phyloP scores from a whole-genome alignment of 2,797 vertebrate genomes.

The Malacoraja senta region DNA sequence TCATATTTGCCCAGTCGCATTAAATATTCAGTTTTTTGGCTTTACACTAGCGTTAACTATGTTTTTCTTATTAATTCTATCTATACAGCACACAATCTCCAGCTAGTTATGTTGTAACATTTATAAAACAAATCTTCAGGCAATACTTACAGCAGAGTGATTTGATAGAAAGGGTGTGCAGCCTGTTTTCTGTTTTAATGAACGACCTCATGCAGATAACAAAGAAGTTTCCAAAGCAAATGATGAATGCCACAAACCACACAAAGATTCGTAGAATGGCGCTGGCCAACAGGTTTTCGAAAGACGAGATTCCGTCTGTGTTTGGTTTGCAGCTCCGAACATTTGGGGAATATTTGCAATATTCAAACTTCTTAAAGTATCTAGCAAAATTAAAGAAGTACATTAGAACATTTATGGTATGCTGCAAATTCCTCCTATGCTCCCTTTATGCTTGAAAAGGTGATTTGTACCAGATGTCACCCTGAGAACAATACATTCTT shows the following conservation, averaged over 20 bases:
- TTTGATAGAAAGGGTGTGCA: conserved; percentile 56
- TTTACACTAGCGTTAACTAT: background rate
- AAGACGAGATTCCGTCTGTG: conserved; percentile 58
- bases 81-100: background rate
- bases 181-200: conserved; percentile 49
- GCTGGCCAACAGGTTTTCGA: conserved; percentile 57
- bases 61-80: background rate
- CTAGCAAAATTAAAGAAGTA: conserved; percentile 41
- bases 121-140: background rate
- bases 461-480: background rate
- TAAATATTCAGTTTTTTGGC: background rate
- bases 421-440: background rate
- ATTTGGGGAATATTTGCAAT: conserved; percentile 55
- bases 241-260: conserved; percentile 57
- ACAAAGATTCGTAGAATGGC: conserved; percentile 54
- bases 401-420: background rate
- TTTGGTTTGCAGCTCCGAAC: conserved; percentile 59
- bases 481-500: background rate
- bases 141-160: conserved; percentile 57
- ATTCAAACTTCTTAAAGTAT: conserved; percentile 59
- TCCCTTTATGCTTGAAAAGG: background rate
- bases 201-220: conserved; percentile 53
- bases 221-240: conserved; percentile 56
- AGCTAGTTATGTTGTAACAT: background rate
- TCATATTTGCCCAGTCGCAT: background rate